Evolutionary conservation across 1,140 invertebrate genomes (phyloP).

Genomic region (Aphidius ervi): DNA sequence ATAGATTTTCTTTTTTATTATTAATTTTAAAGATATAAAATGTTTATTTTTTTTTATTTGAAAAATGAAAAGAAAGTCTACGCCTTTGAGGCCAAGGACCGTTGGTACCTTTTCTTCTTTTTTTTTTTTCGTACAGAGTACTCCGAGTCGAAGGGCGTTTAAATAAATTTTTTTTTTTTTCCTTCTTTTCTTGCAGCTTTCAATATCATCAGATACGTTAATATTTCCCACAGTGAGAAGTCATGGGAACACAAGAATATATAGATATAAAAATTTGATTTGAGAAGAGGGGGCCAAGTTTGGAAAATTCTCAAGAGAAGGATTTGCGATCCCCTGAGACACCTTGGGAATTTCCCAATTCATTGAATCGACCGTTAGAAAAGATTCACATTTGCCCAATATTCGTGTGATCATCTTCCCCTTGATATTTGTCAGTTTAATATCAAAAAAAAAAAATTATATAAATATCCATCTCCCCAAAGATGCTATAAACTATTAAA

Average conservation of each 20-base stretch:
- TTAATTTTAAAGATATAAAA: no score
- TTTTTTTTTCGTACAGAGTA: slow-evolving; percentile 26
- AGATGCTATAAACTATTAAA: not conserved
- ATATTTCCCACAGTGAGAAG: slow-evolving; percentile 49
- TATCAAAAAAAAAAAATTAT: slow-evolving; percentile 1
- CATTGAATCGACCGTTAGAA: slow-evolving; percentile 3
- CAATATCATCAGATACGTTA: slow-evolving; percentile 46
- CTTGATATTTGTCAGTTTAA: slow-evolving; percentile 10
- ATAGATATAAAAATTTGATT: not conserved
- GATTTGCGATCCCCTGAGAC: slow-evolving; percentile 17
- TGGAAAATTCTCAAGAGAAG: slow-evolving; percentile 21
- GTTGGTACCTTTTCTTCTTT: slow-evolving; percentile 37
- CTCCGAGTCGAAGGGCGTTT: slow-evolving; percentile 29
- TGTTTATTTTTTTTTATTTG: no score
- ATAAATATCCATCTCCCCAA: not conserved
- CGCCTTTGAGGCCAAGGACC: slow-evolving; percentile 41
- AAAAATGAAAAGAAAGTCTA: slow-evolving; percentile 15
- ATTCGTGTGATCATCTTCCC: slow-evolving; percentile 6
- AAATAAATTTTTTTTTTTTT: slow-evolving; percentile 44
- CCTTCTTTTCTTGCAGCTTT: slow-evolving; percentile 30
- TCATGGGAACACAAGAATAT: slow-evolving; percentile 30
- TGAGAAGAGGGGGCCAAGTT: slow-evolving; percentile 8
- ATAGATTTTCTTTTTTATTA: no score
- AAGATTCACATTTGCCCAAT: not conserved
- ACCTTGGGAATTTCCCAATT: slow-evolving; percentile 27